Evolutionary conservation across 2,113 vertebrate genomes (phyloP).

Genomic region (Aptenodytes forsteri): DNA sequence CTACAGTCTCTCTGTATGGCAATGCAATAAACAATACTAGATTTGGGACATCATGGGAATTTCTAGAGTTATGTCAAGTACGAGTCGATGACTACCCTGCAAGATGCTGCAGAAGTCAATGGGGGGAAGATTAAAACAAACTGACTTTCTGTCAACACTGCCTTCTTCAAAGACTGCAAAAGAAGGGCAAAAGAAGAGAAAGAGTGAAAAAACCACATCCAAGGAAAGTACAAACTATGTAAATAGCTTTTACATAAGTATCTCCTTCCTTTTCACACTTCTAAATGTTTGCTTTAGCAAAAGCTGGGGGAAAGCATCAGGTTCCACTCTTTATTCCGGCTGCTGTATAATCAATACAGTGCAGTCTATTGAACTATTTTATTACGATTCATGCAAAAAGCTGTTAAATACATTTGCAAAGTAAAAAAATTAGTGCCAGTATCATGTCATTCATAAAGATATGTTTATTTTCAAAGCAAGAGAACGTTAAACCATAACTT

Average conservation of each 20-base stretch:
- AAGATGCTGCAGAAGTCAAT: neutral
- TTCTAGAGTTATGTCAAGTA: neutral
- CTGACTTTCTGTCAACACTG: neutral
- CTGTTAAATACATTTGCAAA: slow-evolving; percentile 19
- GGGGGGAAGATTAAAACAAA: neutral
- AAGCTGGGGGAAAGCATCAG: neutral
- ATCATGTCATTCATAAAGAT: neutral
- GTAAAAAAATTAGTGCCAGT: neutral
- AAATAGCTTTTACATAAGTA: neutral
- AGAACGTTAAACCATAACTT: neutral
- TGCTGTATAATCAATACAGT: neutral
- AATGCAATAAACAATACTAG: neutral
- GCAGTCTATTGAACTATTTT: neutral
- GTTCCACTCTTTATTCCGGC: neutral
- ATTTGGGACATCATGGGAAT: neutral
- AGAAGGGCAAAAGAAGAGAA: neutral
- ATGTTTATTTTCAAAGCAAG: neutral
- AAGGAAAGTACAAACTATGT: neutral
- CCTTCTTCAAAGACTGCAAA: neutral
- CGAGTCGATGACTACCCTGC: accelerated
- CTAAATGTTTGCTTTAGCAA: neutral
- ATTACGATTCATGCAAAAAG: slow-evolving; percentile 12
- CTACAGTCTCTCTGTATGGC: neutral
- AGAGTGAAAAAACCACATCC: neutral
- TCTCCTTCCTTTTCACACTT: neutral